phyloP scores from a whole-genome alignment of 2,888 invertebrate species.

The Sphaerophoria taeniata region DNA sequence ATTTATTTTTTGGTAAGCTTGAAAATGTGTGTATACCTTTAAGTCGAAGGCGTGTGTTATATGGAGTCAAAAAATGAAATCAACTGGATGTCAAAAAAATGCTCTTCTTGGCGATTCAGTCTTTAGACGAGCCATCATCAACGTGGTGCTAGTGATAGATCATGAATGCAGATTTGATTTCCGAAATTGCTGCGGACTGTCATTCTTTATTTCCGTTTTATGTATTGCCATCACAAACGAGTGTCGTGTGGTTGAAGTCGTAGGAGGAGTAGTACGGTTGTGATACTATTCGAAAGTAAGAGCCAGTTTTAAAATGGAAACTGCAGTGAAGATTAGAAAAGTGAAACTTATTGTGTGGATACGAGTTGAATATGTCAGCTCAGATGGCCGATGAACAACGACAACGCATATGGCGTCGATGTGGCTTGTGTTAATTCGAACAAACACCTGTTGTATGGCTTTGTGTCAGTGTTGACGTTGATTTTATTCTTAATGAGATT shows the following conservation, averaged over 20 bases:
- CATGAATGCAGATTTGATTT: constrained; percentile 72
- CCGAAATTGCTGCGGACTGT: constrained; percentile 44
- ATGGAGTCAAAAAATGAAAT: constrained; percentile 53
- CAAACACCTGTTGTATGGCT: constrained; percentile 50
- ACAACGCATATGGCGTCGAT: constrained; percentile 2
- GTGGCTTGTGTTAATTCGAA: constrained; percentile 45
- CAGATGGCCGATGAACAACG: neutral
- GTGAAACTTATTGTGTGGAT: constrained; percentile 53
- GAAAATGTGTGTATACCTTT: constrained; percentile 11
- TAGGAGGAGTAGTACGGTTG: constrained; percentile 13
- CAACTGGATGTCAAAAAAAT: constrained; percentile 35
- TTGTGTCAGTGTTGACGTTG: constrained; percentile 19
- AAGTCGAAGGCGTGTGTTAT: constrained; percentile 21
- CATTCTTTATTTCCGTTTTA: constrained; percentile 72
- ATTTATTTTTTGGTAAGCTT: constrained; percentile 36
- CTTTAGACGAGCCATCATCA: constrained; percentile 7
- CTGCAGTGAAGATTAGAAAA: constrained; percentile 63
- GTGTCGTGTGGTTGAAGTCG: constrained; percentile 37
- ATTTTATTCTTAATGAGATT: constrained; percentile 53
- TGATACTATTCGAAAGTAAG: constrained; percentile 60
- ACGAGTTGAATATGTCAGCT: neutral
- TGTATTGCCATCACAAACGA: constrained; percentile 29
- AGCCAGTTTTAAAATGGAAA: constrained; percentile 26
- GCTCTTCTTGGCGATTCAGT: constrained; percentile 14
- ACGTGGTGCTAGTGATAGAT: neutral